Evolutionary conservation across 2,113 vertebrate species (phyloP).

Genomic region (Trichechus manatus): DNA sequence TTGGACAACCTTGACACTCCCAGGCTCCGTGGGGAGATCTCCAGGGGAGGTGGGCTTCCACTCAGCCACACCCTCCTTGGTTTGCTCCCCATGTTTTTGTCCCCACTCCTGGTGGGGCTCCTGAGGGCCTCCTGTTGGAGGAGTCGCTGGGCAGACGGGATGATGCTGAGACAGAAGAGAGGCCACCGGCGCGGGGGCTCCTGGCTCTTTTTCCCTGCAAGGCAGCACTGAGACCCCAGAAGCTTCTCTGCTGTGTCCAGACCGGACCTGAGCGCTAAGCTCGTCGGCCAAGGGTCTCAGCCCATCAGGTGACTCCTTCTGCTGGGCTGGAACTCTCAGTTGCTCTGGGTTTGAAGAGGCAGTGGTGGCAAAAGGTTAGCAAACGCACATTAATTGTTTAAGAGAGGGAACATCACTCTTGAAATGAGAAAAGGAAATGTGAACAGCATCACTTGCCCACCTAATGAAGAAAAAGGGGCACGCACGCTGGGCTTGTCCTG

Average conservation of each 20-base stretch:
- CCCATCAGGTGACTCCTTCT: constrained; percentile 48
- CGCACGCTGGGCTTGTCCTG: not conserved
- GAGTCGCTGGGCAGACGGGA: not conserved
- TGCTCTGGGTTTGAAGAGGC: constrained; percentile 78
- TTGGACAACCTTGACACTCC: not conserved
- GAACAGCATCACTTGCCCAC: not conserved
- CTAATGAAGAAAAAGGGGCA: not conserved
- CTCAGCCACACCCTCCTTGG: not conserved
- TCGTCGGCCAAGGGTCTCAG: constrained; percentile 4
- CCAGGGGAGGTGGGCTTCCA: constrained; percentile 61
- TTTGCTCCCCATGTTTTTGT: not conserved
- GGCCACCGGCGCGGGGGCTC: accelerated
- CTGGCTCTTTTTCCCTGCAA: not conserved
- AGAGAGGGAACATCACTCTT: not conserved
- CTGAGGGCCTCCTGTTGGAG: not conserved
- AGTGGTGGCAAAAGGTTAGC: constrained; percentile 78
- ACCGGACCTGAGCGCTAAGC: constrained; percentile 37
- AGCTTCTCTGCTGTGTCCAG: not conserved
- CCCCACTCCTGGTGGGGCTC: not conserved
- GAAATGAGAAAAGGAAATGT: not conserved
- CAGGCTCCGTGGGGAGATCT: not conserved
- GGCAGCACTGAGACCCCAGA: constrained; percentile 22
- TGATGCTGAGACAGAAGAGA: not conserved
- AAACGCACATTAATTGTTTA: constrained; percentile 56
- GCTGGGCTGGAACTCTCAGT: constrained; percentile 49